phyloP scores from a whole-genome alignment of 92 coral and sea anemone genomes.

The Galaxea fascicularis region DNA sequence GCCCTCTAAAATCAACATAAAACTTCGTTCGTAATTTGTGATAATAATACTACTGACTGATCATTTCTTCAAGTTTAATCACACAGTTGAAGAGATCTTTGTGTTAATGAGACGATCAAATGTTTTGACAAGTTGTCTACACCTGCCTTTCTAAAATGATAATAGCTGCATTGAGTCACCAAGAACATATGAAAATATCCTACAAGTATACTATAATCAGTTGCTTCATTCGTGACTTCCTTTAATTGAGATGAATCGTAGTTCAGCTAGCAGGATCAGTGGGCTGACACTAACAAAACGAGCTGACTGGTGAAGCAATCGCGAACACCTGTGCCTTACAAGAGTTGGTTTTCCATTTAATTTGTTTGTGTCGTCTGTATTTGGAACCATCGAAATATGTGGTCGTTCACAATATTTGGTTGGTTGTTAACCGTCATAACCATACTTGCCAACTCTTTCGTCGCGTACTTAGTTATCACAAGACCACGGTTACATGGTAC shows the following conservation, averaged over 20 bases:
- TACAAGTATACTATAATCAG: background rate
- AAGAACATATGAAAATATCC: background rate
- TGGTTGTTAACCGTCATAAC: slow-evolving; percentile 19
- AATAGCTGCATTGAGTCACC: background rate
- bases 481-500: slow-evolving; percentile 7
- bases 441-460: slow-evolving; percentile 13
- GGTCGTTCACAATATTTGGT: slow-evolving; percentile 14
- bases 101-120: too few relatives aligned
- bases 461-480: slow-evolving; percentile 17
- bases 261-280: background rate
- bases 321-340: too few relatives aligned
- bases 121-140: too few relatives aligned
- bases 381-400: slow-evolving; percentile 1
- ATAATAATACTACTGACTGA: too few relatives aligned
- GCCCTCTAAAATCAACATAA: too few relatives aligned
- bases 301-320: background rate
- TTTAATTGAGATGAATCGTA: too few relatives aligned
- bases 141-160: background rate
- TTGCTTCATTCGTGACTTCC: background rate
- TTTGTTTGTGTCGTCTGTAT: background rate
- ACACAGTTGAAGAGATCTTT: too few relatives aligned
- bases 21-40: too few relatives aligned
- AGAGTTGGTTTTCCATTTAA: background rate
- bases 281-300: background rate
- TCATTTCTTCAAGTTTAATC: too few relatives aligned